Evolutionary conservation across 1,140 invertebrate genomes (phyloP), one percentile per base, ranked within the genome.

Genomic region (Lasaia peninsularis): DNA sequence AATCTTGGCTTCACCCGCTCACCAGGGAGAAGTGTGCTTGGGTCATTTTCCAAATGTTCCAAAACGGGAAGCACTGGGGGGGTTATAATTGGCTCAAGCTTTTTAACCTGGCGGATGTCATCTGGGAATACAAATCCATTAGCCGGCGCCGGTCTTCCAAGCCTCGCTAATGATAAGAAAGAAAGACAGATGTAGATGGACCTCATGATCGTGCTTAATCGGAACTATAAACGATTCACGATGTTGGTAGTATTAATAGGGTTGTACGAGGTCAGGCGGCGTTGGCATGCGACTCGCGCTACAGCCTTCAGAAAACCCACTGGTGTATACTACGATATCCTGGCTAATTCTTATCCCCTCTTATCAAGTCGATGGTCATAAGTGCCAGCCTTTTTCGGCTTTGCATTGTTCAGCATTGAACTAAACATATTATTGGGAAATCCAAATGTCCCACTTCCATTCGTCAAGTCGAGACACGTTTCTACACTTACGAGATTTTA

Each of bases 241-340:
- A 60, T 67, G 82, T 81, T 71, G 76, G 80, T 77, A 70, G 78
- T 88, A 75, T 88, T 86, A 88, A 86, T 86, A 88, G 81, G 82
- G 80, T 79, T 72, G 77, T 58, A 55, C 80, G 77, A 88, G 85
- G 85, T 85, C 81, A 75, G 9, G 62, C 62, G 55, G 62, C 67
- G 76, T 88, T 88, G 80, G 85, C 85, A 88, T 88, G 85, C 85
- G 85, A 78, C 85, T 57, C 85, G 80, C 71, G 75, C 75, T 77
- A 73, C 78, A 88, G 85, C 85, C 85, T 88, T 88, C 85, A 86
- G 85, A 86, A 88, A 83, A 83, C 71, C 85, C 85, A 88, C 85
- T 86, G 82, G 75, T 75, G 53, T 59, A 59, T 58, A 71, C 62
- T 66, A 67, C 70, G 71, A 75, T 72, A 71, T 84, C 81, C 80